Percentiles rank a stretch among this genome's conserved stretches.
These are phyloP conservation scores for Paratilapia polleni DNA, from an alignment of 2,113 vertebrate genomes.

Conservation along the genomic window DNA sequence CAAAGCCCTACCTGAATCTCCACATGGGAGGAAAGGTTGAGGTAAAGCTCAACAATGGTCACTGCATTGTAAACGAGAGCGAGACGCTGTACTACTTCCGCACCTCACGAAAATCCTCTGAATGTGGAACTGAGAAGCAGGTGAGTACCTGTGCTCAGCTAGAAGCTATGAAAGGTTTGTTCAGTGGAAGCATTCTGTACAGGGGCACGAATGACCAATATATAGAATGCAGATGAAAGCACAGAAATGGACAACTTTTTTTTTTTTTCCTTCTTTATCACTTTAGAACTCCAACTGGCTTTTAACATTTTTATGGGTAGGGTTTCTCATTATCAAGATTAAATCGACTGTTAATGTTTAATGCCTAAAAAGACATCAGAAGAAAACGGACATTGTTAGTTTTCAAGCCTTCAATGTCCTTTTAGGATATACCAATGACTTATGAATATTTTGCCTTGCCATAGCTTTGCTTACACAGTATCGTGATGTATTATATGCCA, in stretches of 20 bases:
- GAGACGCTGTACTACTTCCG: slow-evolving; percentile 56
- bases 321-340: neutral
- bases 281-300: too few species aligned
- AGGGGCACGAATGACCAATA: too few species aligned
- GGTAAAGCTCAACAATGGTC: slow-evolving; percentile 72
- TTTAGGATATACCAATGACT: neutral
- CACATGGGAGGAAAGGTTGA: slow-evolving; percentile 47
- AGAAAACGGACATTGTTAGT: neutral
- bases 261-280: too few species aligned
- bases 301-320: too few species aligned
- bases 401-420: neutral
- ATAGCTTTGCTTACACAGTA: too few species aligned
- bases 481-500: neutral
- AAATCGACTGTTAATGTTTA: neutral
- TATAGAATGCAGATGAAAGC: too few species aligned
- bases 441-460: neutral
- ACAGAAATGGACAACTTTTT: too few species aligned
- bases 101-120: slow-evolving; percentile 12
- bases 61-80: slow-evolving; percentile 57
- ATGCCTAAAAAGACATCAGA: neutral
- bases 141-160: slow-evolving; percentile 32
- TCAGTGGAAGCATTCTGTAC: neutral
- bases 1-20: slow-evolving; percentile 68
- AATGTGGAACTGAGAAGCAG: slow-evolving; percentile 69
- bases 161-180: accelerated